Conservation (phyloP, 2,888 invertebrate genomes). For the Cremastinae sp. region DNA sequence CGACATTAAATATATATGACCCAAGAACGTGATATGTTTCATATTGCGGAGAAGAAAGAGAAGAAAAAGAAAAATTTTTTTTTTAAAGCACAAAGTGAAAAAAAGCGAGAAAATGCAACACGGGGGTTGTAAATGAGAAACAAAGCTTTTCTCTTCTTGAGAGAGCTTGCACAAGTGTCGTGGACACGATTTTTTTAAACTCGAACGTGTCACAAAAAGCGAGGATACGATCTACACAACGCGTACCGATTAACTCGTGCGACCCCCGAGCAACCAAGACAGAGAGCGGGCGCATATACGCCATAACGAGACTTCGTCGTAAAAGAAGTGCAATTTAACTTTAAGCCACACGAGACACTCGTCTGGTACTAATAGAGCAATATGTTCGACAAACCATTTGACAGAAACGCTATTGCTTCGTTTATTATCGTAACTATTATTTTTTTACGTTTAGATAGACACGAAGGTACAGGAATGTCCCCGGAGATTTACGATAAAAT, state of each 20-base stretch:
- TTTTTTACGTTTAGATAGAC: neutral
- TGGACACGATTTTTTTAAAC: constrained; percentile 26
- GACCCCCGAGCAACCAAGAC: constrained; percentile 6
- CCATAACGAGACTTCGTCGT: neutral
- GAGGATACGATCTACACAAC: constrained; percentile 42
- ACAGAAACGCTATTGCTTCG: neutral
- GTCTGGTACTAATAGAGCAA: constrained; percentile 1
- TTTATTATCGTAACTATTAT: neutral
- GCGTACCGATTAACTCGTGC: constrained; percentile 26
- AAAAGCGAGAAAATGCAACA: neutral
- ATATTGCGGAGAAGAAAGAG: neutral
- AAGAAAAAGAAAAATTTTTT: constrained; percentile 6
- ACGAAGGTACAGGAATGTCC: neutral
- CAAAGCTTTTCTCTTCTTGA: constrained; percentile 23
- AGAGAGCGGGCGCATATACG: neutral
- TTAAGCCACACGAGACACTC: constrained; percentile 22
- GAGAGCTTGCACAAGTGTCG: neutral
- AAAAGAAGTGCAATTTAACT: constrained; percentile 27
- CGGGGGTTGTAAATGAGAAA: constrained; percentile 2
- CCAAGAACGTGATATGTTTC: constrained; percentile 6
- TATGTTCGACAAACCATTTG: constrained; percentile 16
- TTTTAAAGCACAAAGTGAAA: constrained; percentile 4
- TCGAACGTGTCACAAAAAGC: constrained; percentile 40
- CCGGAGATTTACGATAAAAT: neutral
- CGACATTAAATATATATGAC: constrained; percentile 51